Conservation (phyloP, 2,113 vertebrate species). For the Ardeotis arabs region DNA sequence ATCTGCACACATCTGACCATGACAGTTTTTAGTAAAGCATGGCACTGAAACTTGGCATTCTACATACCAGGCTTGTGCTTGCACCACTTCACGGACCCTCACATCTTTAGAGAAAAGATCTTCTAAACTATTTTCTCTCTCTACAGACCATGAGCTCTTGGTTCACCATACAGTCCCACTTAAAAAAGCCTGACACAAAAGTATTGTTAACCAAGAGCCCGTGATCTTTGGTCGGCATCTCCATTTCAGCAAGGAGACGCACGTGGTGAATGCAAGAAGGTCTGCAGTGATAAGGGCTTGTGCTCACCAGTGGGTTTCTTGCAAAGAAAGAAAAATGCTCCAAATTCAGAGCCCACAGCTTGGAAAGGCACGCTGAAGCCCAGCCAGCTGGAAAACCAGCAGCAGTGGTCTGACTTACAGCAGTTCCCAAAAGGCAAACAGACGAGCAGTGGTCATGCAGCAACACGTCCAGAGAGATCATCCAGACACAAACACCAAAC, state of each 20-base stretch:
- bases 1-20: not conserved
- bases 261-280: not conserved
- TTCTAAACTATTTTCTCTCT: not conserved
- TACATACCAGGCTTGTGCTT: not conserved
- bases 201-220: not conserved
- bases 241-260: not conserved
- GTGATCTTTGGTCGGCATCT: not conserved
- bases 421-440: not conserved
- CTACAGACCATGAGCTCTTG: not conserved
- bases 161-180: not conserved
- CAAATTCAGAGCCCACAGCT: not conserved
- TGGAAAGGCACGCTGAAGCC: not conserved
- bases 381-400: not conserved
- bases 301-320: not conserved
- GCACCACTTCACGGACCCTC: not conserved
- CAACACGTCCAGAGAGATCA: not conserved
- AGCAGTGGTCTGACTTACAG: not conserved
- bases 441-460: not conserved
- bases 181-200: not conserved
- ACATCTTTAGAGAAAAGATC: not conserved
- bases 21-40: not conserved
- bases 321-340: not conserved
- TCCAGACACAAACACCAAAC: not conserved
- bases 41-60: not conserved
- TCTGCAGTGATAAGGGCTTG: not conserved